Conservation (phyloP, 2,113 vertebrate genomes). For the Calyptommatus sinebrachiatus region DNA sequence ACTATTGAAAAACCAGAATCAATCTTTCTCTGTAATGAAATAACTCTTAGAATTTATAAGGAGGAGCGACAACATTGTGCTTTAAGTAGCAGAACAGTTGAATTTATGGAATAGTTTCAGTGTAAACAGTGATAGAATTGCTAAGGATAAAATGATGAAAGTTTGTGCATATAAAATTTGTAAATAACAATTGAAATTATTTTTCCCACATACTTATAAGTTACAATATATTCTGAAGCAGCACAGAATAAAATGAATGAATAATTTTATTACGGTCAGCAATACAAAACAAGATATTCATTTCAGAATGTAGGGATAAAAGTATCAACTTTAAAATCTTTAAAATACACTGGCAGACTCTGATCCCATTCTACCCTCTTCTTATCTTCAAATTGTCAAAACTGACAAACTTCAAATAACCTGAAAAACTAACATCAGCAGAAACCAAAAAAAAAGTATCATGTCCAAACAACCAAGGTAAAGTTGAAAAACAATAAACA, state of each 20-base stretch:
- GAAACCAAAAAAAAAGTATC: background rate
- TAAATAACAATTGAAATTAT: background rate
- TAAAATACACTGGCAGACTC: no score
- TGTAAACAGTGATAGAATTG: background rate
- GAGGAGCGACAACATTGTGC: background rate
- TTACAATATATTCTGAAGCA: no score
- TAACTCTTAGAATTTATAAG: background rate
- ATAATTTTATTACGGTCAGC: no score
- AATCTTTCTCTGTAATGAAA: background rate
- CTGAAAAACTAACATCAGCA: background rate
- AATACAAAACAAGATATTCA: background rate
- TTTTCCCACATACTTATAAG: no score
- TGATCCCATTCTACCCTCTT: no score
- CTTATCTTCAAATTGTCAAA: background rate
- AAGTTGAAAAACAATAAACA: background rate
- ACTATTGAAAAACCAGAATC: background rate
- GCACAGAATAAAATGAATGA: no score
- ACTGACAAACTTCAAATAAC: background rate
- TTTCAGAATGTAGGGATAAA: background rate
- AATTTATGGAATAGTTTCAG: background rate
- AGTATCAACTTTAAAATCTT: no score
- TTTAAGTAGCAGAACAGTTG: no score
- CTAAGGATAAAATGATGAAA: background rate
- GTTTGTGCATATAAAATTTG: background rate
- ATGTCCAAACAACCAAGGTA: background rate